phyloP scores from a whole-genome alignment of 92 coral and sea anemone species.

The Galaxea fascicularis region DNA sequence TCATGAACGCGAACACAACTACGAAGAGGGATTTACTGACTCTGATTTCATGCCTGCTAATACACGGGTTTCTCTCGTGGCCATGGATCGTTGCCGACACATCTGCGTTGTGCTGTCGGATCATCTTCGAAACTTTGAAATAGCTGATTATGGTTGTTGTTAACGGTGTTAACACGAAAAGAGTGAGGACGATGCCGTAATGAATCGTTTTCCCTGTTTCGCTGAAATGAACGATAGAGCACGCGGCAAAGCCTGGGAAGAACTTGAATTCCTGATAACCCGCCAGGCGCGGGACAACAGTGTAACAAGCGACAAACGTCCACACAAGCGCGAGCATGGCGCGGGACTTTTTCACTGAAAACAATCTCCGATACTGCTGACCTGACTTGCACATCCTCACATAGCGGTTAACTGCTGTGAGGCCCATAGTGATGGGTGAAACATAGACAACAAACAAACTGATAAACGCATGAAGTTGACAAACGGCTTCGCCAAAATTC shows the following conservation, averaged over 20 bases:
- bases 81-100: background rate
- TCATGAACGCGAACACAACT: slow-evolving; percentile 16
- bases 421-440: no score
- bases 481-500: background rate
- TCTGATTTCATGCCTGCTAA: slow-evolving; percentile 9
- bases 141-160: background rate
- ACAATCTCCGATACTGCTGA: background rate
- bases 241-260: slow-evolving; percentile 9
- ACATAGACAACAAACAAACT: no score
- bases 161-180: background rate
- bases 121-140: background rate
- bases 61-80: background rate
- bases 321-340: background rate
- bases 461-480: background rate
- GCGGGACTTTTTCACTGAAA: background rate
- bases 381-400: background rate
- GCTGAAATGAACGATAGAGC: slow-evolving; percentile 1
- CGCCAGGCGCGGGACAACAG: background rate
- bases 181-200: slow-evolving; percentile 4
- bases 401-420: background rate
- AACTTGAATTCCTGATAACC: slow-evolving; percentile 4
- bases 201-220: slow-evolving; percentile 2
- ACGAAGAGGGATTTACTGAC: slow-evolving; percentile 29
- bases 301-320: slow-evolving; percentile 2
- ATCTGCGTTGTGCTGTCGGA: slow-evolving; percentile 3